Evolutionary conservation across 2,113 vertebrate genomes (phyloP), one percentile per base, ranked within the genome.

Genomic region (Acanthisitta chloris): DNA sequence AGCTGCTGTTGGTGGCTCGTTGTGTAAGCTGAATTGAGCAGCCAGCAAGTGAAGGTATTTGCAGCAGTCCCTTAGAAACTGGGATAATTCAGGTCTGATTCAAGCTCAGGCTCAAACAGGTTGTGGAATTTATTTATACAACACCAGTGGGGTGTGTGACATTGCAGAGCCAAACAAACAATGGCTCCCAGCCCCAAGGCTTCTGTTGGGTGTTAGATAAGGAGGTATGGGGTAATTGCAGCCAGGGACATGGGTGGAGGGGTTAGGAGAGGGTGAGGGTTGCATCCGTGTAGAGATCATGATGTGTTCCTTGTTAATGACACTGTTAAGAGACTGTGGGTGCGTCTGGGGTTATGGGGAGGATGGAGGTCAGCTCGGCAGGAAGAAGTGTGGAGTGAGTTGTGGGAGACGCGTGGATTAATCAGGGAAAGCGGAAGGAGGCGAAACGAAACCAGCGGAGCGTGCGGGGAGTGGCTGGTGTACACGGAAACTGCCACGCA

Each of bases 41-140:
- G 64, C 46, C 77, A 86, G 34, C 5, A 6, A 79, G 70, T 0
- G 34, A 36, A 88, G 86, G 55, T 42, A 12, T 76, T 81, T 43
- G 62, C 59, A 33, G 26, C 64, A 87, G 73, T 66, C 81, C 15
- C 88, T 81, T 78, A 74, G 92, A 89, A 91, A 91, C 83, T n/a
- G 78, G 36, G 51, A 3, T 67, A 43, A 64, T 72, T 94, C 62
- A 34, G 48, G 12, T 14, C 70, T 77, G 54, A 14, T 70, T 86
- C 71, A 42, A 91, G 46, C 64, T 95, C 86, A 72, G 88, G 92
- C 90, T 96, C 86, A 18, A 86, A 90, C 94, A 96, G 88, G 95
- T 86, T 71, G 70, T 88, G 94, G 94, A 93, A 94, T 97, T 91
- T 67, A 88, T 94, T 95, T 85, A 52, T 95, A 81, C 89, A 88